A percentile compares a stretch with the other conserved stretches of the same genome.
Conservation (phyloP, 2,888 invertebrate species). For the Caenorhabditis japonica region DNA sequence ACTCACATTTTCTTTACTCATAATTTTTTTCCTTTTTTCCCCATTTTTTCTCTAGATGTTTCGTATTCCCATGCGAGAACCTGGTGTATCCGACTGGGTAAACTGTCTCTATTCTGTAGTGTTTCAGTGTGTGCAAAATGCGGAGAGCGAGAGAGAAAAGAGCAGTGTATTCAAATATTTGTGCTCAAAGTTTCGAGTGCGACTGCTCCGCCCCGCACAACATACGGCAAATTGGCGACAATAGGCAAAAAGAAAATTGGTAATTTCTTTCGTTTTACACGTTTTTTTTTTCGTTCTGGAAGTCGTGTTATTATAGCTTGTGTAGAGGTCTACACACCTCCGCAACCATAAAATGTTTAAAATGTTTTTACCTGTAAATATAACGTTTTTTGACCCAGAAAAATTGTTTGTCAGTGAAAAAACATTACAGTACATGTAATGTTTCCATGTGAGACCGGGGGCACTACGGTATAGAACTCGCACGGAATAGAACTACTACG, state of each 20-base stretch:
- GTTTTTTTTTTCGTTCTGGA: neutral
- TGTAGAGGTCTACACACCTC: too few species aligned
- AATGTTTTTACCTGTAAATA: too few species aligned
- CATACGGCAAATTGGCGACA: constrained; percentile 32
- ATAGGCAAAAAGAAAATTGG: neutral
- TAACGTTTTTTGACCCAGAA: too few species aligned
- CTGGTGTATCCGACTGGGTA: constrained; percentile 12
- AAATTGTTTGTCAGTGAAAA: too few species aligned
- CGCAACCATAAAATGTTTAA: too few species aligned
- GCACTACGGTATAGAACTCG: too few species aligned
- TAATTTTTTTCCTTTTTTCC: too few species aligned
- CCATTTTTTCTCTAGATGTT: constrained; percentile 4
- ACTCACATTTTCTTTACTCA: too few species aligned
- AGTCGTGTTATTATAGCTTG: too few species aligned
- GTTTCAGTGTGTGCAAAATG: constrained; percentile 20
- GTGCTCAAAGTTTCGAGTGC: constrained; percentile 37
- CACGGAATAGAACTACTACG: too few species aligned
- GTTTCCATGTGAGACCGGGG: too few species aligned
- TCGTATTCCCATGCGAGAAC: constrained; percentile 18
- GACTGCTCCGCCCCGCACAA: constrained; percentile 17
- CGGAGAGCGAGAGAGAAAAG: neutral
- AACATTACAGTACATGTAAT: too few species aligned
- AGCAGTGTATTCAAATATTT: constrained; percentile 58
- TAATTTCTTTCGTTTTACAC: constrained; percentile 22
- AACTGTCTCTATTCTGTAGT: constrained; percentile 25